A percentile compares a stretch with the other conserved stretches of the same genome.
These are phyloP conservation scores for Phyto melanocephala DNA, from an alignment of 2,888 invertebrate genomes.

Conservation along the genomic window DNA sequence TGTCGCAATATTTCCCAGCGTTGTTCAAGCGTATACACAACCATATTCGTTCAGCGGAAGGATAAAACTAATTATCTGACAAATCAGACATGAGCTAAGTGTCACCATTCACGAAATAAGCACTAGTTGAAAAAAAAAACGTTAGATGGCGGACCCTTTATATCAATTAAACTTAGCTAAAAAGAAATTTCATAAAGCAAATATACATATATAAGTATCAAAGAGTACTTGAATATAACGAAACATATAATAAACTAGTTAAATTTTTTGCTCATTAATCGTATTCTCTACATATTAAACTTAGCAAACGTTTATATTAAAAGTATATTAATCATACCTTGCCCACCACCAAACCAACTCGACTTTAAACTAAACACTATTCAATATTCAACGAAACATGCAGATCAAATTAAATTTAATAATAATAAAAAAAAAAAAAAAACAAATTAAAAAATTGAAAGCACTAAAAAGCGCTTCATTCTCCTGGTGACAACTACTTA, in stretches of 20 bases:
- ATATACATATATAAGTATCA: not conserved
- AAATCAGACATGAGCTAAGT: too few relatives aligned
- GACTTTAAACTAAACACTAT: not conserved
- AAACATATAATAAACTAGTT: too few relatives aligned
- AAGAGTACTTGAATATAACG: too few relatives aligned
- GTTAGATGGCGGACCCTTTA: too few relatives aligned
- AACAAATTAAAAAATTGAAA: not conserved
- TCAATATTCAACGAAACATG: not conserved
- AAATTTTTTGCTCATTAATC: not conserved
- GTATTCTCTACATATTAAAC: conserved; percentile 4
- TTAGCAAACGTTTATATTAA: not conserved
- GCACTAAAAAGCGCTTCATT: conserved; percentile 17
- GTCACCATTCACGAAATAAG: too few relatives aligned
- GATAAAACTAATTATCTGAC: too few relatives aligned
- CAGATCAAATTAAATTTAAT: not conserved
- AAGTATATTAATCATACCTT: not conserved
- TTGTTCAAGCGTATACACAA: too few relatives aligned
- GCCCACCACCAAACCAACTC: conserved; percentile 16
- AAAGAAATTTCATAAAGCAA: not conserved
- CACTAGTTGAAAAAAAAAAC: too few relatives aligned
- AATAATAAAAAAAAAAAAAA: too few relatives aligned
- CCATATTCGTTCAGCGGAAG: too few relatives aligned
- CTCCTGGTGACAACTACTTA: conserved; percentile 4
- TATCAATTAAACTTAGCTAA: conserved; percentile 19
- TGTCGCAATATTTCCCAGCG: too few relatives aligned